A percentile compares a stretch with the other conserved stretches of the same genome.
These are phyloP conservation scores for Aplocera efformata DNA, from an alignment of 2,888 invertebrate genomes.

Conservation along the genomic window DNA sequence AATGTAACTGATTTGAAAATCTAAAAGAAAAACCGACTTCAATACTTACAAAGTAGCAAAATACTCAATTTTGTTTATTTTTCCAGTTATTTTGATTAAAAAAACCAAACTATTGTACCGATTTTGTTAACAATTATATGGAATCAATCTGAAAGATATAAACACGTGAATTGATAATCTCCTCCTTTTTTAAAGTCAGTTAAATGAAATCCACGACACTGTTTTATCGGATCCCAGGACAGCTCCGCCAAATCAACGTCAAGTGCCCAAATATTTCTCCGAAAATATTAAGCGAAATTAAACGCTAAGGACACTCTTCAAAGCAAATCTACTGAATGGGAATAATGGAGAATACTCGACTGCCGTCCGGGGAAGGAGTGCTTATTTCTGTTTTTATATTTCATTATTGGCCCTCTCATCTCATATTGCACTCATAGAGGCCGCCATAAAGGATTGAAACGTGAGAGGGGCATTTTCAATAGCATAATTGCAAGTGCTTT, in stretches of 20 bases:
- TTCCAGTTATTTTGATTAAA: too few relatives aligned
- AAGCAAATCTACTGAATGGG: slow-evolving; percentile 65
- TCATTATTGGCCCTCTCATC: slow-evolving; percentile 79
- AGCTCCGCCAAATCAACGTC: slow-evolving; percentile 5
- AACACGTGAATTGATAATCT: too few relatives aligned
- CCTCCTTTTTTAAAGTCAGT: too few relatives aligned
- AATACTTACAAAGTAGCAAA: too few relatives aligned
- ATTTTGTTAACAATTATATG: too few relatives aligned
- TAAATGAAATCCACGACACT: too few relatives aligned
- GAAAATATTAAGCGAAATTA: slow-evolving; percentile 53
- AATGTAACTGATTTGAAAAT: too few relatives aligned
- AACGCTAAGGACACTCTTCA: slow-evolving; percentile 69
- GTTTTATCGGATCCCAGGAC: too few relatives aligned
- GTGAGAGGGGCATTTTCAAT: slow-evolving; percentile 76
- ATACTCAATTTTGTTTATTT: too few relatives aligned
- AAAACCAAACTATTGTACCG: too few relatives aligned
- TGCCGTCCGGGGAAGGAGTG: slow-evolving; percentile 61
- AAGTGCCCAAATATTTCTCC: slow-evolving; percentile 28
- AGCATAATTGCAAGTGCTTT: slow-evolving; percentile 77
- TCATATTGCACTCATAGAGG: slow-evolving; percentile 77
- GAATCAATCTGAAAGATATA: too few relatives aligned
- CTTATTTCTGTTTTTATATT: slow-evolving; percentile 78
- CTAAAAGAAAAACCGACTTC: too few relatives aligned
- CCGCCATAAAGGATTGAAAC: slow-evolving; percentile 78
- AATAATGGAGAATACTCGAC: slow-evolving; percentile 73